A percentile compares a stretch with the other conserved stretches of the same genome.
phyloP scores from a whole-genome alignment of 2,797 vertebrate species.

The Dromococcyx pavoninus region DNA sequence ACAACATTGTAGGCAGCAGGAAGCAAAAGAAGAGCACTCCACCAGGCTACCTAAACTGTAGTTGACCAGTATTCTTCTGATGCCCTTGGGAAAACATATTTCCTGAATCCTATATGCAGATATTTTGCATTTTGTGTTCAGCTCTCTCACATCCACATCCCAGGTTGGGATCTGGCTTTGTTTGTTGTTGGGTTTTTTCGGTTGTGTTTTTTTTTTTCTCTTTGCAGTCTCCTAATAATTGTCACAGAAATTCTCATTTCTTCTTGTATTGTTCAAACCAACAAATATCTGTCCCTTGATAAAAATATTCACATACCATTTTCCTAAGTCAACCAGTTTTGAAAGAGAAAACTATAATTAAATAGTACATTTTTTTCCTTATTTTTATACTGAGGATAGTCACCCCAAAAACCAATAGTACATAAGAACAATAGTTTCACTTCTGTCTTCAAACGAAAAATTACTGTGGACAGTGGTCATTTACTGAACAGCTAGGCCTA shows the following conservation, averaged over 20 bases:
- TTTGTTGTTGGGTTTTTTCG: no score
- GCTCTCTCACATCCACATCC: not conserved
- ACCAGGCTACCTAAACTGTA: not conserved
- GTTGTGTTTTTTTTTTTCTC: not conserved
- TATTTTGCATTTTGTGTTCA: not conserved
- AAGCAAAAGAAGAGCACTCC: slow-evolving; percentile 2
- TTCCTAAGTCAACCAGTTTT: not conserved
- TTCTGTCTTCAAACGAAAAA: not conserved
- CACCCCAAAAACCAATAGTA: not conserved
- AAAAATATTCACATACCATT: not conserved
- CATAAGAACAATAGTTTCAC: not conserved
- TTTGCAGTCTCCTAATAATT: not conserved
- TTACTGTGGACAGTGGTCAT: not conserved
- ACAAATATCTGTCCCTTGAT: not conserved
- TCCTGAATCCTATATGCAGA: not conserved
- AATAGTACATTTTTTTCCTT: not conserved
- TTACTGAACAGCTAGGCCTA: not conserved
- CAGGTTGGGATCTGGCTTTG: fast-evolving
- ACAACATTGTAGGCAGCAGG: slow-evolving; percentile 11
- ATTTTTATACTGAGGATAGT: not conserved
- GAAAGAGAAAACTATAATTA: not conserved
- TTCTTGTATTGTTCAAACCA: not conserved
- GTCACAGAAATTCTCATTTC: not conserved
- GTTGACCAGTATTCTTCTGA: slow-evolving; percentile 6
- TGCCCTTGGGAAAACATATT: not conserved